Conservation (phyloP, 2,113 vertebrate genomes). For the Paratilapia polleni region DNA sequence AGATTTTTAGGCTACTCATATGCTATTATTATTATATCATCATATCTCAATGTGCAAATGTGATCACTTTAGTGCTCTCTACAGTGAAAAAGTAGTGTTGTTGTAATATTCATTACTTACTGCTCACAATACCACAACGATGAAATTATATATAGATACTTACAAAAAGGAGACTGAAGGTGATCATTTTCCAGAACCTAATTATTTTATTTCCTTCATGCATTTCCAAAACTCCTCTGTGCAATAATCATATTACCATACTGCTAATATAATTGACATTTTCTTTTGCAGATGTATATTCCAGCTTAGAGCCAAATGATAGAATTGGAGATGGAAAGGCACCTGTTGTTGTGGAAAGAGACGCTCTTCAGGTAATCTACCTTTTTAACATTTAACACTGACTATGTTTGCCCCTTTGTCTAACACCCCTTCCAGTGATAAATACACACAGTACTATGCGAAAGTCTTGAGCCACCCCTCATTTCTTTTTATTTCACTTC, state of each 20-base stretch:
- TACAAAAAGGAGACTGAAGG: too few relatives aligned
- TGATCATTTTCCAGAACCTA: neutral
- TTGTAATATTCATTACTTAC: too few relatives aligned
- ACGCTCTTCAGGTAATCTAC: conserved; percentile 74
- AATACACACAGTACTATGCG: neutral
- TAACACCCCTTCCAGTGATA: neutral
- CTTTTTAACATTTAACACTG: neutral
- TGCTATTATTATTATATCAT: neutral
- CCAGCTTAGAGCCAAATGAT: conserved; percentile 77
- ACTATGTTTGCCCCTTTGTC: neutral
- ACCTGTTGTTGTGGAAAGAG: conserved; percentile 76
- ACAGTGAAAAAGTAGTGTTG: neutral
- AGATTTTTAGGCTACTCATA: neutral
- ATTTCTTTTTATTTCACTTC: neutral
- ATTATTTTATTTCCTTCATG: neutral
- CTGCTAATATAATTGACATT: neutral
- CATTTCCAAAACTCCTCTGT: neutral
- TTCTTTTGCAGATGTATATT: conserved; percentile 74
- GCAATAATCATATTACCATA: neutral
- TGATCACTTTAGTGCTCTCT: neutral
- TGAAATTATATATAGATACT: neutral
- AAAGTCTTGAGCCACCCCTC: neutral
- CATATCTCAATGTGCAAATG: neutral
- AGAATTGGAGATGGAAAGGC: conserved; percentile 76
- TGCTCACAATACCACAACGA: neutral